Percentiles rank a stretch among this genome's conserved stretches.
Conservation (phyloP, 2,797 vertebrate species). For the Chloroceryle amazona region DNA sequence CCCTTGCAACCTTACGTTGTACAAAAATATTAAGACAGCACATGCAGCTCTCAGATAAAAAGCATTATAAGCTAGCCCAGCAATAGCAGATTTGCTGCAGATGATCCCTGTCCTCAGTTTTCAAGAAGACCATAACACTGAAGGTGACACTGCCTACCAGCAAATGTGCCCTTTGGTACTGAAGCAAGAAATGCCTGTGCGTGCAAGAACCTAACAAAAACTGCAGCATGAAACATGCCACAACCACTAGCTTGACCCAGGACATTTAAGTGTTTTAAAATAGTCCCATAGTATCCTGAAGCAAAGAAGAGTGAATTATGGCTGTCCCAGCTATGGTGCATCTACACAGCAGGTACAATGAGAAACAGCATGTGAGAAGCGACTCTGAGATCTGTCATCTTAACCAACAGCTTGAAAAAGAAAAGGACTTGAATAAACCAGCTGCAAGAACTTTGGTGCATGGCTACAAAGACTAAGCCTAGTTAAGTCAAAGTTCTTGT, state of each 20-base stretch:
- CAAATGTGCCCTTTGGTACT: background rate
- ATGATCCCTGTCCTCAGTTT: background rate
- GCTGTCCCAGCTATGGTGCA: fast-evolving
- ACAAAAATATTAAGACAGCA: background rate
- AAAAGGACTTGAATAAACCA: background rate
- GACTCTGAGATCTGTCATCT: fast-evolving
- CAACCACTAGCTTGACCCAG: background rate
- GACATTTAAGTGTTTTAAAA: background rate
- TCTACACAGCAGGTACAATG: background rate
- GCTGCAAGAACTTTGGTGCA: background rate
- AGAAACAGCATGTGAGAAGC: background rate
- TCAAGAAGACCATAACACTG: background rate
- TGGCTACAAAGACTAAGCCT: background rate
- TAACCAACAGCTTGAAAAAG: background rate
- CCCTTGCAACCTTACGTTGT: fast-evolving
- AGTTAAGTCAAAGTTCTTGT: background rate
- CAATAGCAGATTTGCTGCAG: fast-evolving
- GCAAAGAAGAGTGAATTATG: fast-evolving
- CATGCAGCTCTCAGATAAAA: background rate
- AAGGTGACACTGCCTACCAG: background rate
- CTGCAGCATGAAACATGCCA: background rate
- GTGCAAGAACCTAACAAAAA: background rate
- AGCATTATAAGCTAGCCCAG: background rate
- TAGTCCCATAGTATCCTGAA: background rate
- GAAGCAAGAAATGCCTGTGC: background rate